These are phyloP conservation scores for Cyprinodon brontotheroides DNA, from an alignment of 2,113 vertebrate genomes.

Conservation along the genomic window DNA sequence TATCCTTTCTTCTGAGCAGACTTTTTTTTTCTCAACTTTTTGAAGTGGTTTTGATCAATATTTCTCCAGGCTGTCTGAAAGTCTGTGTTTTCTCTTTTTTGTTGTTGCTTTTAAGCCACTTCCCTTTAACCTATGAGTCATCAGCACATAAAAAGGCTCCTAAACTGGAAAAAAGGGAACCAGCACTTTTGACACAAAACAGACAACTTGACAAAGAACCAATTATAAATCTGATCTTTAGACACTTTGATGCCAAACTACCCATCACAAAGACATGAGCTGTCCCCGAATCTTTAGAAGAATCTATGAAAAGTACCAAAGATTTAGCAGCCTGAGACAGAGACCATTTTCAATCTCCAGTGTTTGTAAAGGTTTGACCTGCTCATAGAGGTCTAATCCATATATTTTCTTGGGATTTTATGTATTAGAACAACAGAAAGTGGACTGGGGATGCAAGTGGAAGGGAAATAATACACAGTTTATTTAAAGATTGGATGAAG, in stretches of 20 bases:
- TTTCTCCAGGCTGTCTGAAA: neutral
- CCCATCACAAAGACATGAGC: neutral
- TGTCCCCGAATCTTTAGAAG: neutral
- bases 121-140: neutral
- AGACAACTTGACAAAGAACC: neutral
- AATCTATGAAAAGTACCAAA: neutral
- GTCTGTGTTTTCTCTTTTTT: neutral
- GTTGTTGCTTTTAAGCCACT: neutral
- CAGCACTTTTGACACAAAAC: neutral
- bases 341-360: neutral
- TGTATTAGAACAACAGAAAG: neutral
- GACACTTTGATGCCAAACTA: no score
- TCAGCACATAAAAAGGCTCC: neutral
- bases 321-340: neutral
- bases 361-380: neutral
- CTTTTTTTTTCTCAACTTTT: neutral
- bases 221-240: no score
- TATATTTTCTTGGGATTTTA: neutral
- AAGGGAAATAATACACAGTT: neutral
- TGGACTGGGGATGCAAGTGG: neutral
- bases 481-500: neutral
- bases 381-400: neutral
- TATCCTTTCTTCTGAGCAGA: neutral
- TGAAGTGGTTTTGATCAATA: neutral
- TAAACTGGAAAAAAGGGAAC: neutral